phyloP scores from a whole-genome alignment of 2,113 vertebrate species.

The Deroptyus accipitrinus region DNA sequence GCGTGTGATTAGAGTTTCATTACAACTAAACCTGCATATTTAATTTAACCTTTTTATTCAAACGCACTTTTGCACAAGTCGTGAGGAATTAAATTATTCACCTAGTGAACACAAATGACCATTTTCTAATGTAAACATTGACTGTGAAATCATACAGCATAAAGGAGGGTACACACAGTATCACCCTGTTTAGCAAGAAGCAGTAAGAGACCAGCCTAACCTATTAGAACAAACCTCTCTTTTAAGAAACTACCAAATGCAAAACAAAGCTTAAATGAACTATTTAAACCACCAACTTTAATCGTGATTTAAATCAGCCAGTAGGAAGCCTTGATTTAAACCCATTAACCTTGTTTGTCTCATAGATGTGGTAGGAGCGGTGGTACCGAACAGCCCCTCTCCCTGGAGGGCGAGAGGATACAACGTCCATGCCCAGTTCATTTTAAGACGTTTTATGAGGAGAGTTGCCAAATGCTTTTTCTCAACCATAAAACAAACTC shows the following conservation, averaged over 20 bases:
- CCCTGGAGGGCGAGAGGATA: not conserved
- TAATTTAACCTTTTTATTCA: not conserved
- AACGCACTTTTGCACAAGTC: not conserved
- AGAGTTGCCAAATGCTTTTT: not conserved
- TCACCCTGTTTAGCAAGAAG: not conserved
- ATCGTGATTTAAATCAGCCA: not conserved
- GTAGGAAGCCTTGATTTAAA: not conserved
- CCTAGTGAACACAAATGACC: not conserved
- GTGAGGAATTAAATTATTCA: not conserved
- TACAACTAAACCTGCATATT: not conserved
- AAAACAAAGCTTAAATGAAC: not conserved
- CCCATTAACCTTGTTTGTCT: not conserved
- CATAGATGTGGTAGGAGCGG: not conserved
- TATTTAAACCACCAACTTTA: not conserved
- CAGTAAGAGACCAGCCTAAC: not conserved
- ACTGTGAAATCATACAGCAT: not conserved
- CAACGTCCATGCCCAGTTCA: accelerated
- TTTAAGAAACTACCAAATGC: not conserved
- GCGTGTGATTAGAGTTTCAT: not conserved
- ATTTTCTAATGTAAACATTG: not conserved
- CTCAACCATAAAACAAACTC: not conserved
- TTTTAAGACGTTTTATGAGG: not conserved
- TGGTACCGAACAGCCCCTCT: not conserved
- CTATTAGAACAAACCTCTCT: not conserved
- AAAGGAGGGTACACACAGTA: not conserved